These are phyloP conservation scores for Siderastrea siderea DNA, from an alignment of 92 coral and sea anemone species.

Conservation along the genomic window DNA sequence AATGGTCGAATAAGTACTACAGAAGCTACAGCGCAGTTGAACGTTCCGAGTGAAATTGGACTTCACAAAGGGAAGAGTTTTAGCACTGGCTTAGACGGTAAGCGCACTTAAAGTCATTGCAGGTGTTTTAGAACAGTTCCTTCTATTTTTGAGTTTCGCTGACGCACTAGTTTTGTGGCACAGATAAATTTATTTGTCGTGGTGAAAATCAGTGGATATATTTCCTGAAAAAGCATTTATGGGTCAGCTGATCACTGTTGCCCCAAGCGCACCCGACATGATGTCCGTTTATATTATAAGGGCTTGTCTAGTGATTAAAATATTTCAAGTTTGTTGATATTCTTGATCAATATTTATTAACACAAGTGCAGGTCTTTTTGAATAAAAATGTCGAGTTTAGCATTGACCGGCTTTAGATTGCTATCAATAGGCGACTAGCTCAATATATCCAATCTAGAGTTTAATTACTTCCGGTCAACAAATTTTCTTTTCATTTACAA, in stretches of 20 bases:
- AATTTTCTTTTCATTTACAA: too few relatives aligned
- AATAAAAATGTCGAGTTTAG: background rate
- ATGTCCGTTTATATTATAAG: background rate
- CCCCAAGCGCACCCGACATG: background rate
- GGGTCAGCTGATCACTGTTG: background rate
- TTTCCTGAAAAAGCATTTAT: background rate
- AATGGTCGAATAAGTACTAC: conserved; percentile 15
- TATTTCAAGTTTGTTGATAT: conserved; percentile 38
- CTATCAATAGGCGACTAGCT: too few relatives aligned
- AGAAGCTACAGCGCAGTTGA: background rate
- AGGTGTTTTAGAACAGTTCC: background rate
- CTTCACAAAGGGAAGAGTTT: conserved; percentile 25
- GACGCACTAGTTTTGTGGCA: background rate
- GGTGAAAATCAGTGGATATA: background rate
- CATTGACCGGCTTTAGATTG: background rate
- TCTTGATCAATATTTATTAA: conserved; percentile 9
- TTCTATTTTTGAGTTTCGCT: background rate
- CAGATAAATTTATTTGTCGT: background rate
- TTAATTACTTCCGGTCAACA: too few relatives aligned
- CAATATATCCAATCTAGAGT: too few relatives aligned
- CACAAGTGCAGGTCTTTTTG: background rate
- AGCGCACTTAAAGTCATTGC: conserved; percentile 3
- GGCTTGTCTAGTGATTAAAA: conserved; percentile 36
- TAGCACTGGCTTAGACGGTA: conserved; percentile 45
- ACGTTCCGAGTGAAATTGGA: background rate